Evolutionary conservation across 2,113 vertebrate species (phyloP).

Genomic region (Murina feae): DNA sequence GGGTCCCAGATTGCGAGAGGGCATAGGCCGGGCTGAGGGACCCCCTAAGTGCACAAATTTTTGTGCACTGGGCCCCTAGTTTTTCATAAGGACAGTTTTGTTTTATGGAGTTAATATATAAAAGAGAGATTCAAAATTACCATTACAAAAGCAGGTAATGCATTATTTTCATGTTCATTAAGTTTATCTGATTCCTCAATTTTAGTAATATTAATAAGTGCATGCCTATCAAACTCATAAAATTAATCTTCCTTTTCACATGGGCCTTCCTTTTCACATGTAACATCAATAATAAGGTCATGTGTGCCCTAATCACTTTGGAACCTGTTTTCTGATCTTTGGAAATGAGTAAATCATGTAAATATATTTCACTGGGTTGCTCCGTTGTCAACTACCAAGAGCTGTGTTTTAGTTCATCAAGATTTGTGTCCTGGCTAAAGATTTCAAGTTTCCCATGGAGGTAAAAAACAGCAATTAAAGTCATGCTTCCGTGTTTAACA

Average conservation of each 20-base stretch:
- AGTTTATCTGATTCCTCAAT: background rate
- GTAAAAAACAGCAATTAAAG: background rate
- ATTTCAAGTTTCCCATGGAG: background rate
- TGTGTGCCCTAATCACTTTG: background rate
- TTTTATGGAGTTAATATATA: background rate
- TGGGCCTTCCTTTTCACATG: background rate
- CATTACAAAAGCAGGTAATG: background rate
- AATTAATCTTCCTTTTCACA: background rate
- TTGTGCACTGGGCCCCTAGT: too few species aligned
- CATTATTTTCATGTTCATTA: background rate
- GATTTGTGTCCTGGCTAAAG: background rate
- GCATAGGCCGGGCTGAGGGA: too few species aligned
- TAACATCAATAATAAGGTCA: background rate
- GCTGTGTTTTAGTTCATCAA: background rate
- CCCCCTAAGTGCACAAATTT: too few species aligned
- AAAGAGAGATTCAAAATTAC: background rate
- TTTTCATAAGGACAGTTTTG: background rate
- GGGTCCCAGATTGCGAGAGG: too few species aligned
- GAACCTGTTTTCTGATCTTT: background rate
- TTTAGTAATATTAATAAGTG: constrained; percentile 11
- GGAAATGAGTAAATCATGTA: background rate
- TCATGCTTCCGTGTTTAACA: background rate
- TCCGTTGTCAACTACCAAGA: background rate
- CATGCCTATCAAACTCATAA: background rate
- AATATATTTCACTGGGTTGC: background rate